Percentiles rank a stretch among this genome's conserved stretches.
Evolutionary conservation across 2,797 vertebrate genomes (phyloP).

Genomic region (Gymnoscopelus microlampas): DNA sequence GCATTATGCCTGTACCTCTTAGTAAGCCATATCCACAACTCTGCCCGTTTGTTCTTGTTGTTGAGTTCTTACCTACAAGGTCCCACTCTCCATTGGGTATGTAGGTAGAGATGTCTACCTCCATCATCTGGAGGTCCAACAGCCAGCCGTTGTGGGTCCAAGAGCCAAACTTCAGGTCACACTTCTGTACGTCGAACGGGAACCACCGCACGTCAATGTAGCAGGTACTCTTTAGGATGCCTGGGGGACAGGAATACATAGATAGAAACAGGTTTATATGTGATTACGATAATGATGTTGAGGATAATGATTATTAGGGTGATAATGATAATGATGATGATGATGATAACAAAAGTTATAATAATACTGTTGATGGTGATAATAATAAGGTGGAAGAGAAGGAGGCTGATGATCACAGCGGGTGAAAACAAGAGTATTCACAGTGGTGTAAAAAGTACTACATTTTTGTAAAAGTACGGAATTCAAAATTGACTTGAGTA

Average conservation of each 20-base stretch:
- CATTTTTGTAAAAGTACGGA: too few relatives aligned
- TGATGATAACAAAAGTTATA: background rate
- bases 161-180: constrained; percentile 93
- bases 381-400: background rate
- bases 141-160: constrained; percentile 93
- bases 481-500: too few relatives aligned
- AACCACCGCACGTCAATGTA: constrained; percentile 96
- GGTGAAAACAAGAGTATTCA: background rate
- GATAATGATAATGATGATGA: background rate
- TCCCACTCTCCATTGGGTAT: constrained; percentile 95
- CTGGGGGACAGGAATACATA: constrained; percentile 47
- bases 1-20: too few relatives aligned
- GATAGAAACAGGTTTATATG: background rate
- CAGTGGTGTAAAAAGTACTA: too few relatives aligned
- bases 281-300: background rate
- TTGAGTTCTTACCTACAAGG: constrained; percentile 84
- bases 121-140: constrained; percentile 91
- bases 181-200: constrained; percentile 93
- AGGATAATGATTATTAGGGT: background rate
- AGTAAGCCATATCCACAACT: too few relatives aligned
- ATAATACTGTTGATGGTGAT: background rate
- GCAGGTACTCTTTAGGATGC: constrained; percentile 89
- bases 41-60: constrained; percentile 30
- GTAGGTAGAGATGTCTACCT: constrained; percentile 90
- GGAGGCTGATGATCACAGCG: background rate